Conservation (phyloP, 2,797 vertebrate genomes). For the Botia almorhae region DNA sequence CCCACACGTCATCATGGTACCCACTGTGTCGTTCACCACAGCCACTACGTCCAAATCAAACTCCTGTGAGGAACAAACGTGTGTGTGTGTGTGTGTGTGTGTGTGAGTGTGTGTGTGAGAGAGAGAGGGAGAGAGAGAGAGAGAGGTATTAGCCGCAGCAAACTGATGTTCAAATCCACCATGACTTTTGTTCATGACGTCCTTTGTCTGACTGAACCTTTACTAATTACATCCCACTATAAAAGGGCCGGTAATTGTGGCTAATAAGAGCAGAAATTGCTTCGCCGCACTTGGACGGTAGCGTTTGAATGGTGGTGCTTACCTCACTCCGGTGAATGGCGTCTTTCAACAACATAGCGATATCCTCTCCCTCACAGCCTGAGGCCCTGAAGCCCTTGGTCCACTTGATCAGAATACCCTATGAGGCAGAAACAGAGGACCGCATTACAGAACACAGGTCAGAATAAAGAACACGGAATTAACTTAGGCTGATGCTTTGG, state of each 20-base stretch:
- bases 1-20: slow-evolving; percentile 98
- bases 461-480: too few relatives aligned
- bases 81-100: too few relatives aligned
- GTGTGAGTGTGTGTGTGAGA: too few relatives aligned
- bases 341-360: slow-evolving; percentile 88
- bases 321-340: slow-evolving; percentile 89
- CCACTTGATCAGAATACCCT: slow-evolving; percentile 95
- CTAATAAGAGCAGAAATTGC: slow-evolving; percentile 9
- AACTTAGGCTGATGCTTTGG: not conserved
- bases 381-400: slow-evolving; percentile 95
- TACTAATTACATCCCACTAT: slow-evolving; percentile 12
- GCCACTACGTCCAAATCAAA: slow-evolving; percentile 95
- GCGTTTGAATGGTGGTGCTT: slow-evolving; percentile 8
- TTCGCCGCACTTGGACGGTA: not conserved
- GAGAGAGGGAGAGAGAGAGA: not conserved
- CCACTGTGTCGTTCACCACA: slow-evolving; percentile 94
- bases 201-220: not conserved
- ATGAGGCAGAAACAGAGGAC: slow-evolving; percentile 31
- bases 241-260: not conserved
- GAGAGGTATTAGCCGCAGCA: not conserved
- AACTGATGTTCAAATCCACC: not conserved
- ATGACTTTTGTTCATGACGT: not conserved
- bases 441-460: too few relatives aligned
- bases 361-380: slow-evolving; percentile 90
- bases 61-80: slow-evolving; percentile 79